Evolutionary conservation across 2,888 invertebrate species (phyloP), one percentile per base, ranked within the genome.

Genomic region (Scaptomyza polygonia): DNA sequence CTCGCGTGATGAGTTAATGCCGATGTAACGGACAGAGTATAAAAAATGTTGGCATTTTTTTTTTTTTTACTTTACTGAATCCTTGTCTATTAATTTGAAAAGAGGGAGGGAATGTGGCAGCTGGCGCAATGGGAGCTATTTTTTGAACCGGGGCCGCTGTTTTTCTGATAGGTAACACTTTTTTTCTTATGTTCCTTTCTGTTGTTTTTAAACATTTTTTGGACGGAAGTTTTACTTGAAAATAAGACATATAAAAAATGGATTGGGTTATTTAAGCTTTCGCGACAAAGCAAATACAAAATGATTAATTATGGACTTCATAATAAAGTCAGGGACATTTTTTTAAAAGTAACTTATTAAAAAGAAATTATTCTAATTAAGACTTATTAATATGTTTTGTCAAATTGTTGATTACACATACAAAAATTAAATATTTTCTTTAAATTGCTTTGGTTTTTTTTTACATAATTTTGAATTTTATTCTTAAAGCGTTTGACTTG

Each of bases 101-200:
- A 40, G 12, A 6, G 16, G 32, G 32, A 18, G 16, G 14, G 4
- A 18, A 32, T 45, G 44, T 45, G 55, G 14, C 43, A 61, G 32
- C 39, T 52, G 43, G 4, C 44, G 47, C 52, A 56, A 69, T 69
- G 52, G 52, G 54, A 53, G 58, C 51, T 64, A 58, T 64, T 69
- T 48, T 55, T 74, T 49, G 30, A 43, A 18, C 45, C 53, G 47
- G 16, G 16, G 18, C 21, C 29, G 42, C 29, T 21, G 27, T 34
- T 59, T 54, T 32, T 57, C 5, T 52, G 21, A 3, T 4, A 14
- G 18, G 21, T 40, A 32, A 30, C 7, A 8, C 18, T 25, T 47
- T 27, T 25, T 47, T n/a, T 18, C 5, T 36, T 27, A 16, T 12
- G 18, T 14, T 34, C 5, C 5, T 25, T 25, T 25, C 5, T 25